phyloP scores from a whole-genome alignment of 2,797 vertebrate species.

The Synaphobranchus kaupii region DNA sequence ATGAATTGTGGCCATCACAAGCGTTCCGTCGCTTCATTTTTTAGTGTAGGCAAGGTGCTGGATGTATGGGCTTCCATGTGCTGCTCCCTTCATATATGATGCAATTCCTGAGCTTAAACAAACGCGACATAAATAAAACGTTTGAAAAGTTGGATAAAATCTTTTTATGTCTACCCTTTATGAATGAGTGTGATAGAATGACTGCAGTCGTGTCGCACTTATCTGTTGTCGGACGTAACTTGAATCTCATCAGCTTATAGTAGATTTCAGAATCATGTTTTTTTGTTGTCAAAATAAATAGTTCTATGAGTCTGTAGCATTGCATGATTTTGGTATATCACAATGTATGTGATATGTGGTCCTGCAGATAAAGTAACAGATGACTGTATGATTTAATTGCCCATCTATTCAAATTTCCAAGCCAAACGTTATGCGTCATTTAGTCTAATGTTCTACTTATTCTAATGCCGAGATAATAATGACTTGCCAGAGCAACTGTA shows the following conservation, averaged over 20 bases:
- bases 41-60: neutral
- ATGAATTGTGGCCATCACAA: neutral
- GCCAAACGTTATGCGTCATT: neutral
- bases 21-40: neutral
- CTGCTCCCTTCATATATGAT: neutral
- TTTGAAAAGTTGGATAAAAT: conserved; percentile 26
- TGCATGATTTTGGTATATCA: neutral
- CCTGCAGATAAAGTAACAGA: neutral
- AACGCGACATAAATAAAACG: neutral
- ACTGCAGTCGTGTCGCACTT: conserved; percentile 7
- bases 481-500: neutral
- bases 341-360: neutral
- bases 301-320: neutral
- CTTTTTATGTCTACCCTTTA: neutral
- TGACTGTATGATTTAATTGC: neutral
- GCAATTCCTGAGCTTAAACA: neutral
- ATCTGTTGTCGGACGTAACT: neutral
- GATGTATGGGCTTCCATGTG: neutral
- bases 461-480: neutral
- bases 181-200: neutral
- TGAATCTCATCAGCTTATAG: neutral
- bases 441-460: neutral
- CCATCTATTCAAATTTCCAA: neutral
- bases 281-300: neutral
- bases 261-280: neutral